Conservation (phyloP, 2,113 vertebrate genomes). For the Ranitomeya imitator region DNA sequence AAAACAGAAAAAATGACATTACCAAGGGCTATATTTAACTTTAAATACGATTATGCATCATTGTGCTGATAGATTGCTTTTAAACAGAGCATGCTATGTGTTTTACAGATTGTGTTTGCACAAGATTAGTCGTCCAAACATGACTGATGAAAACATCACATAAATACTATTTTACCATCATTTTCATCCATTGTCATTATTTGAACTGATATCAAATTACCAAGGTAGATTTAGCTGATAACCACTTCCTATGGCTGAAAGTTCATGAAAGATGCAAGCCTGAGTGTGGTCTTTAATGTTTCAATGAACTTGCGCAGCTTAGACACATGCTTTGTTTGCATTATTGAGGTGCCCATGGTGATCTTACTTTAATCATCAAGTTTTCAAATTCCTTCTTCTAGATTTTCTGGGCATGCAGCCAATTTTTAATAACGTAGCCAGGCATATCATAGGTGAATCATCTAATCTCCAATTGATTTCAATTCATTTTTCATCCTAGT, state of each 20-base stretch:
- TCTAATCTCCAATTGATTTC: constrained; percentile 55
- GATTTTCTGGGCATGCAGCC: constrained; percentile 51
- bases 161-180: constrained; percentile 34
- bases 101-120: constrained; percentile 33
- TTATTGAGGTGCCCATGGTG: constrained; percentile 30
- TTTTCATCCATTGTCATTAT: constrained; percentile 14
- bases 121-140: constrained; percentile 18
- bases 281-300: constrained; percentile 31
- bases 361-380: constrained; percentile 48
- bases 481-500: constrained; percentile 51
- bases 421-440: constrained; percentile 46
- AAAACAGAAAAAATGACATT: neutral
- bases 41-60: constrained; percentile 14
- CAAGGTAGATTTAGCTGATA: constrained; percentile 21
- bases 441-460: constrained; percentile 52
- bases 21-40: constrained; percentile 31
- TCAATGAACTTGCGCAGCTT: constrained; percentile 3
- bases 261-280: constrained; percentile 18
- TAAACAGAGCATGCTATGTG: neutral
- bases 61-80: constrained; percentile 42
- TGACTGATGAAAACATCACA: constrained; percentile 27
- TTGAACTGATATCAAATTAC: constrained; percentile 32
- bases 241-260: constrained; percentile 11
- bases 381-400: constrained; percentile 42
- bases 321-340: constrained; percentile 43